Conservation (phyloP, 2,113 vertebrate genomes). For the Bos indicus region DNA sequence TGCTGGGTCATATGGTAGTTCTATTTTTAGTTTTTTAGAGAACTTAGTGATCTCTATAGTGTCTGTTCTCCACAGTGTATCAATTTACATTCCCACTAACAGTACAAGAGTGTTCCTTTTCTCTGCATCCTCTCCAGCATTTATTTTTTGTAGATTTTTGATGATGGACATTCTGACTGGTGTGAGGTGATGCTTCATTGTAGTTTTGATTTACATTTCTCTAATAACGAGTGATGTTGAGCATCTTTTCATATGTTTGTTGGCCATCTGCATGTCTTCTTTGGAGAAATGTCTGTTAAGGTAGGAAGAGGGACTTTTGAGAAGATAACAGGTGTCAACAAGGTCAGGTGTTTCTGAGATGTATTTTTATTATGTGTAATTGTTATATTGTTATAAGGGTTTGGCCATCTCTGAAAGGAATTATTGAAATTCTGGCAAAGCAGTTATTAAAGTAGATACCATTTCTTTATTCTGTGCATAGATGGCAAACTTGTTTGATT, state of each 20-base stretch:
- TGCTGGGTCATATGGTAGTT: neutral
- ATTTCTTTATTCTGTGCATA: neutral
- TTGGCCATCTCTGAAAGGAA: conserved; percentile 2
- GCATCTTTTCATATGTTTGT: neutral
- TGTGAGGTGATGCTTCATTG: neutral
- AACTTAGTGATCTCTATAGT: neutral
- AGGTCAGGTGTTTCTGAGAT: neutral
- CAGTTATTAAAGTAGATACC: neutral
- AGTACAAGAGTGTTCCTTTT: neutral
- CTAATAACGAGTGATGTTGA: neutral
- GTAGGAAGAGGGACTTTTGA: neutral
- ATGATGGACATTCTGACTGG: neutral
- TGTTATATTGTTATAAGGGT: neutral
- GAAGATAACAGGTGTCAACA: neutral
- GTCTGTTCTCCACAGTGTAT: neutral
- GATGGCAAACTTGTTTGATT: conserved; percentile 6
- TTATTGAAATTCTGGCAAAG: neutral
- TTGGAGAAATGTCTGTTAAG: neutral
- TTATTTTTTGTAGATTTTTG: neutral
- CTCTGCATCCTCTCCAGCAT: neutral
- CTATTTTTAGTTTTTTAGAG: neutral
- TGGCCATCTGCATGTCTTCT: neutral
- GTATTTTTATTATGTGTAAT: neutral
- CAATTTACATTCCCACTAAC: neutral
- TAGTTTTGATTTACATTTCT: neutral